These are phyloP conservation scores for Riptortus pedestris DNA, from an alignment of 1,140 invertebrate species.

Conservation along the genomic window DNA sequence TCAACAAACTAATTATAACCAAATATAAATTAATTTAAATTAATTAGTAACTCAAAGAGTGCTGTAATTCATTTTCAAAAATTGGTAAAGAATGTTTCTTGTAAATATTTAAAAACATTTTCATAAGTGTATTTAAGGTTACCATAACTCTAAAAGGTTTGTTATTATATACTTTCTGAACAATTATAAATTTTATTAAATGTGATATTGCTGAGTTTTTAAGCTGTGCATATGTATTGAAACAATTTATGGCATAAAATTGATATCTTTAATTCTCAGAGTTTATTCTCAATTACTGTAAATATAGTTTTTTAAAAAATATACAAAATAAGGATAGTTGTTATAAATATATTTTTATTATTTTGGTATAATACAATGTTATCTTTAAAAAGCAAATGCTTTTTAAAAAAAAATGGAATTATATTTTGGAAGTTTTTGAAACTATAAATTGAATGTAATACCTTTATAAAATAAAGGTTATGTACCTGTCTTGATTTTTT, in stretches of 20 bases:
- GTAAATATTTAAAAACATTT: no score
- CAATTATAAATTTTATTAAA: no score
- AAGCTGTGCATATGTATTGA: no score
- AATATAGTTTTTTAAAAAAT: not conserved
- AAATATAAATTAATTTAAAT: no score
- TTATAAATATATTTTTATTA: conserved; percentile 1
- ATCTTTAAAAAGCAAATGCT: not conserved
- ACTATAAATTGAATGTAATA: not conserved
- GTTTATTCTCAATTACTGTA: not conserved
- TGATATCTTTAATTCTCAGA: not conserved
- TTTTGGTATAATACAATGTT: not conserved
- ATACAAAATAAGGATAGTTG: not conserved
- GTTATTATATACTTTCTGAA: no score
- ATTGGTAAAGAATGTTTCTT: no score
- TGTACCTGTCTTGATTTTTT: not conserved
- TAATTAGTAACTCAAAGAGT: no score
- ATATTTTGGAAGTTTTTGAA: conserved; percentile 4
- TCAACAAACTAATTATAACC: no score
- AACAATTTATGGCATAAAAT: not conserved
- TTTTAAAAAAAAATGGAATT: not conserved
- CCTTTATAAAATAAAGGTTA: conserved; percentile 14
- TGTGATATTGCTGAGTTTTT: not conserved
- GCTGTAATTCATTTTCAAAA: no score
- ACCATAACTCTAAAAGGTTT: no score
- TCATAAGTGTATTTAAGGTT: no score